These are phyloP conservation scores for Anarsia innoxiella DNA, from an alignment of 2,888 invertebrate species.

Conservation along the genomic window DNA sequence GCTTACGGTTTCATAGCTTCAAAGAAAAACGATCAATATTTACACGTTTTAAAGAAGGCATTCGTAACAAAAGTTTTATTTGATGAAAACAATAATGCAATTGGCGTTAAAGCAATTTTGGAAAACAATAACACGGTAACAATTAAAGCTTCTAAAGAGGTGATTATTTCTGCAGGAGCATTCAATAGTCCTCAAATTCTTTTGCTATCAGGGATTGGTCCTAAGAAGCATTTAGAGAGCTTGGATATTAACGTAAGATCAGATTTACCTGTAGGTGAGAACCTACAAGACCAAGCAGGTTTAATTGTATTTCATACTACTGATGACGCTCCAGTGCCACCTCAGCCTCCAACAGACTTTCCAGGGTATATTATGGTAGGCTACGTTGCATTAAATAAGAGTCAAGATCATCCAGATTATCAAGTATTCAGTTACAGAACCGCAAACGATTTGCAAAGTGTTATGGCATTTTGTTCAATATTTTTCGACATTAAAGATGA, in stretches of 20 bases:
- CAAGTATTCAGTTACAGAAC: constrained; percentile 18
- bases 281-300: constrained; percentile 41
- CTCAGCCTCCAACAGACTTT: too few relatives aligned
- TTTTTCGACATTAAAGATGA: too few relatives aligned
- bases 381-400: too few relatives aligned
- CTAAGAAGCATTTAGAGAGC: constrained; percentile 30
- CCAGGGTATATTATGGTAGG: too few relatives aligned
- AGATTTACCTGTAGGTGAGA: constrained; percentile 42
- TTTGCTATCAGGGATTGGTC: constrained; percentile 50
- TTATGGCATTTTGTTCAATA: too few relatives aligned
- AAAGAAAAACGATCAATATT: constrained; percentile 52
- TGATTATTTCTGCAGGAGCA: constrained; percentile 47
- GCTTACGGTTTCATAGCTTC: constrained; percentile 30
- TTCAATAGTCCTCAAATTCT: constrained; percentile 46
- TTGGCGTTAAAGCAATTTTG: not conserved
- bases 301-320: constrained; percentile 32
- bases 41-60: constrained; percentile 49
- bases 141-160: constrained; percentile 15
- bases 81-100: constrained; percentile 21
- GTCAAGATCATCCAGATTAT: too few relatives aligned
- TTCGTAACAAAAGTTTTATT: constrained; percentile 26
- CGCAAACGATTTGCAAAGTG: constrained; percentile 36
- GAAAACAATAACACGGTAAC: not conserved
- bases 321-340: constrained; percentile 19
- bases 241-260: constrained; percentile 31